Percentiles rank a stretch among this genome's conserved stretches.
Conservation (phyloP, 2,797 vertebrate genomes). For the Ambastaia sidthimunki region DNA sequence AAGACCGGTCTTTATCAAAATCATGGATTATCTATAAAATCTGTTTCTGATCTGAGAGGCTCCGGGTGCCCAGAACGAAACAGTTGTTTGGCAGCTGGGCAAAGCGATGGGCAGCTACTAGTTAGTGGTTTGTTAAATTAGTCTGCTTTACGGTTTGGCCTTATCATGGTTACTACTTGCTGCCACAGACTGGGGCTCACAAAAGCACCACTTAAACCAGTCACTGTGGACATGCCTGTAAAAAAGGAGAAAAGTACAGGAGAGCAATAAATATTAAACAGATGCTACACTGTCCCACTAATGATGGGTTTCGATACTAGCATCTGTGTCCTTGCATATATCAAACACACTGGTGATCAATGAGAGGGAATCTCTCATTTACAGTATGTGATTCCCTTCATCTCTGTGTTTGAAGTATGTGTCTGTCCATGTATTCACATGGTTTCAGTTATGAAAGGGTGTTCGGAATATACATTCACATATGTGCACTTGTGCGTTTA, state of each 20-base stretch:
- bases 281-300: constrained; percentile 49
- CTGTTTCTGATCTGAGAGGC: constrained; percentile 13
- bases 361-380: constrained; percentile 24
- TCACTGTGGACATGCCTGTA: constrained; percentile 47
- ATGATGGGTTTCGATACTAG: constrained; percentile 52
- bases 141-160: constrained; percentile 66
- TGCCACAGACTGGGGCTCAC: constrained; percentile 49
- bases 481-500: constrained; percentile 23
- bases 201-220: constrained; percentile 20
- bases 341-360: constrained; percentile 47
- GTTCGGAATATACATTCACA: background rate
- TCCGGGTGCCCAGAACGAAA: constrained; percentile 35
- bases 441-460: constrained; percentile 20
- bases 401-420: constrained; percentile 28
- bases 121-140: constrained; percentile 64
- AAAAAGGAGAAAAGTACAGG: constrained; percentile 41
- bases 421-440: background rate
- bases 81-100: constrained; percentile 23
- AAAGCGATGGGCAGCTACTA: constrained; percentile 55
- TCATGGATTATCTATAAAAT: background rate
- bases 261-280: constrained; percentile 53
- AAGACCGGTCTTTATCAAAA: background rate
- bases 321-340: constrained; percentile 49
- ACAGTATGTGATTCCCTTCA: constrained; percentile 16
- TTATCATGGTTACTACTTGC: constrained; percentile 62